Percentiles rank a stretch among this genome's conserved stretches.
phyloP scores from a whole-genome alignment of 37 sponge, comb jelly and placozoan species.

The Agelas oroides region DNA sequence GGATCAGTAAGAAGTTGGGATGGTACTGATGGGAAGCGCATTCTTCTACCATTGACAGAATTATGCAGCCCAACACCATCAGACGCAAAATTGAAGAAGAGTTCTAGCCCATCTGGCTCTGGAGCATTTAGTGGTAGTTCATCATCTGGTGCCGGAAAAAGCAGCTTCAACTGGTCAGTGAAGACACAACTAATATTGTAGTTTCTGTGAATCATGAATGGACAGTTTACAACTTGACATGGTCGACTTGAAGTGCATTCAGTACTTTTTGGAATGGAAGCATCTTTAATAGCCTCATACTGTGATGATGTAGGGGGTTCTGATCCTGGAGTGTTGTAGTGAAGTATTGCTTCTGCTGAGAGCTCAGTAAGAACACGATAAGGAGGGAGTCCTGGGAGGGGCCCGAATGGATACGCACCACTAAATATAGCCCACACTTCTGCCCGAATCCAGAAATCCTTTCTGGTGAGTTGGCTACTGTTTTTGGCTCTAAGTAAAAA shows the following conservation, averaged over 20 bases:
- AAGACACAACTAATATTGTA: slow-evolving; percentile 6
- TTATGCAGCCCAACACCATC: not conserved
- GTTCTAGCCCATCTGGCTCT: not conserved
- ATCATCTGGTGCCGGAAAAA: not conserved
- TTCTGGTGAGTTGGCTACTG: no score
- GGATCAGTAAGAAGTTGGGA: no score
- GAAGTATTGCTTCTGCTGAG: slow-evolving; percentile 38
- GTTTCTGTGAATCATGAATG: not conserved
- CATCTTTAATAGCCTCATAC: not conserved
- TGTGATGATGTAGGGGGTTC: not conserved
- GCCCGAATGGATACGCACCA: no score
- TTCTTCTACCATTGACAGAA: slow-evolving; percentile 16
- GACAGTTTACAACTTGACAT: slow-evolving; percentile 41
- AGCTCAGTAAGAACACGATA: not conserved
- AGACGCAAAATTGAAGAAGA: slow-evolving; percentile 43
- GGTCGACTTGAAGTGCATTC: not conserved
- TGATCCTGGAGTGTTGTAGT: slow-evolving; percentile 8
- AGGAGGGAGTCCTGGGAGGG: no score
- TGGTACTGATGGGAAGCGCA: not conserved
- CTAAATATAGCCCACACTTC: no score
- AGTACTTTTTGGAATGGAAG: not conserved
- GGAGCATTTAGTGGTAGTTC: not conserved
- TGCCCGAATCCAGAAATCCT: not conserved
- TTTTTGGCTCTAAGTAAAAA: no score
- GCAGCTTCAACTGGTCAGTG: slow-evolving; percentile 8